These are phyloP conservation scores for Petaurus breviceps DNA, from an alignment of 2,113 vertebrate genomes.

Conservation along the genomic window DNA sequence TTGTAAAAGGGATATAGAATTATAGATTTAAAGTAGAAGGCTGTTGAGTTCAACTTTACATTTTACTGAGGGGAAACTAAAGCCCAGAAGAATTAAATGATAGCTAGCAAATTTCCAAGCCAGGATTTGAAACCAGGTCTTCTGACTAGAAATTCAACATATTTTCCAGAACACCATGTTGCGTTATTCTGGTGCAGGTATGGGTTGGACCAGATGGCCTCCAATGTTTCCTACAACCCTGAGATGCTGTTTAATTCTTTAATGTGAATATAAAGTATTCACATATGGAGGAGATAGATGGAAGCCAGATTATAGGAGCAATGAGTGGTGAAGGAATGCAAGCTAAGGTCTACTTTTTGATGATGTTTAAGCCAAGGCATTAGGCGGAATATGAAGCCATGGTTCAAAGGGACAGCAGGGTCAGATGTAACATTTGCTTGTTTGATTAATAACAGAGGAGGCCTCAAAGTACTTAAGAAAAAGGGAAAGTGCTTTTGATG, in stretches of 20 bases:
- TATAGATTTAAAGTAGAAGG: background rate
- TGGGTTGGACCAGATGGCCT: background rate
- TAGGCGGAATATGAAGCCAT: background rate
- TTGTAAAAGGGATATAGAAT: background rate
- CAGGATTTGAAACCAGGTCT: background rate
- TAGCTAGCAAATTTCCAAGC: background rate
- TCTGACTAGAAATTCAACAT: background rate
- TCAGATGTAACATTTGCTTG: background rate
- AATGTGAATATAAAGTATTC: background rate
- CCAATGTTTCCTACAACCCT: background rate
- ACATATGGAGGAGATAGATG: background rate
- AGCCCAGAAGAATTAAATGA: background rate
- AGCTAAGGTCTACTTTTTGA: background rate
- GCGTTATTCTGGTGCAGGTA: background rate
- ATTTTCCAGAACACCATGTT: background rate
- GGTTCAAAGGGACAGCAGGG: background rate
- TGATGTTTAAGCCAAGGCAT: background rate
- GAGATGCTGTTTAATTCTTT: background rate
- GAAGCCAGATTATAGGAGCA: background rate
- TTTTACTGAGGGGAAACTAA: background rate
- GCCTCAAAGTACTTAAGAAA: background rate
- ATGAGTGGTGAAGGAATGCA: background rate
- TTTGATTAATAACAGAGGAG: background rate
- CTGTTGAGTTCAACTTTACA: background rate
- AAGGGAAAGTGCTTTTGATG: background rate